Conservation (phyloP, 1,140 invertebrate genomes). For the Solenopsis fugax region DNA sequence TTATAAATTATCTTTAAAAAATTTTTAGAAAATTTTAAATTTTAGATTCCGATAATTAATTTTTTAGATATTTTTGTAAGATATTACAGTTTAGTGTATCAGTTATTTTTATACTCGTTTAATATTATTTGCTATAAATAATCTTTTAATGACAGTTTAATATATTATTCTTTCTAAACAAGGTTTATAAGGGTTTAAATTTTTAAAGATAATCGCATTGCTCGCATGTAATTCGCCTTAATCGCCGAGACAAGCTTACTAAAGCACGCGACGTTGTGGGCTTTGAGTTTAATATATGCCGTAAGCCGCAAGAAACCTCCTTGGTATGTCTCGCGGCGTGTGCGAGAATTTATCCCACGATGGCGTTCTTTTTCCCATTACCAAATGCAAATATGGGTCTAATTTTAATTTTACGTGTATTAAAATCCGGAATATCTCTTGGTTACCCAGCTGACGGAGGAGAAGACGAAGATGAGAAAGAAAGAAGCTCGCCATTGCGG, state of each 20-base stretch:
- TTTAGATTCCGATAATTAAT: not conserved
- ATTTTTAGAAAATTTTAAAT: not conserved
- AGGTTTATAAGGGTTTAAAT: not conserved
- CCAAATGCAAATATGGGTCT: constrained; percentile 88
- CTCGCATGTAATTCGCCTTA: constrained; percentile 54
- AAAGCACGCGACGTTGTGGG: constrained; percentile 47
- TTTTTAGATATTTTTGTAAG: not conserved
- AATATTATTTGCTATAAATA: constrained; percentile 6
- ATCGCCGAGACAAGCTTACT: constrained; percentile 57
- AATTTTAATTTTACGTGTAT: constrained; percentile 89
- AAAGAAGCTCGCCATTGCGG: constrained; percentile 53
- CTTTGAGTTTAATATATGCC: constrained; percentile 66
- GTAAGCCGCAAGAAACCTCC: constrained; percentile 57
- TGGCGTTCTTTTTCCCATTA: constrained; percentile 87
- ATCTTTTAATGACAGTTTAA: constrained; percentile 24
- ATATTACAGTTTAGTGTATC: not conserved
- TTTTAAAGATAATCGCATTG: constrained; percentile 43
- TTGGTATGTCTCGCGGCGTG: constrained; percentile 62
- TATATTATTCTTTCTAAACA: constrained; percentile 11
- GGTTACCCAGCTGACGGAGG: constrained; percentile 85
- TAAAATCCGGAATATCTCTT: constrained; percentile 84
- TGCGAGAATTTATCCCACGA: constrained; percentile 54
- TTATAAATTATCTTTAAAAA: not conserved
- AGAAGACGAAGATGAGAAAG: constrained; percentile 44
- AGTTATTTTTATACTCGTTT: not conserved